Evolutionary conservation across 2,113 vertebrate species (phyloP).

Genomic region (Rhodinocichla rosea): DNA sequence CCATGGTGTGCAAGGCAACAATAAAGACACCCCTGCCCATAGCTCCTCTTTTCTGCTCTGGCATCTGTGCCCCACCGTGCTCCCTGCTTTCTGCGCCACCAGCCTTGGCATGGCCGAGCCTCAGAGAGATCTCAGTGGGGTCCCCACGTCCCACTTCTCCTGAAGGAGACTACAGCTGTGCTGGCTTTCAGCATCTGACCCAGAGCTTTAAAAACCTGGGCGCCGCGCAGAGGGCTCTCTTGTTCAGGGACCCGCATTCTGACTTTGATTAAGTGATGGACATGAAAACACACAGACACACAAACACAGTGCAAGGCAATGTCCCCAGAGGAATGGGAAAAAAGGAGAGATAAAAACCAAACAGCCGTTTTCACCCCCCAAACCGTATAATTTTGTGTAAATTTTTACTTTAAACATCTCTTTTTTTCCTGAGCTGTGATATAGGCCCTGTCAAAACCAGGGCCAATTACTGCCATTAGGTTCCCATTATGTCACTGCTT

Average conservation of each 20-base stretch:
- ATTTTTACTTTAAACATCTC: conserved; percentile 94
- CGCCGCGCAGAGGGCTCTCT: not conserved
- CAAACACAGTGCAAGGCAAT: conserved; percentile 61
- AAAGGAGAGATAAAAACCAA: conserved; percentile 81
- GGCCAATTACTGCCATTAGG: conserved; percentile 99
- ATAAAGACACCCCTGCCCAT: not conserved
- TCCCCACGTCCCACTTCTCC: not conserved
- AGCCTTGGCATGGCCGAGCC: not conserved
- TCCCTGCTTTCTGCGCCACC: not conserved
- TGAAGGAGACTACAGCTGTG: not conserved
- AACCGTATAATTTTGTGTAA: conserved; percentile 99
- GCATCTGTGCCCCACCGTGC: rapidly evolving
- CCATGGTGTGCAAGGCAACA: not conserved
- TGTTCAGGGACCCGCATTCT: conserved; percentile 50
- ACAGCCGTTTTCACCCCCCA: conserved; percentile 88
- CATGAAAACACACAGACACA: conserved; percentile 60
- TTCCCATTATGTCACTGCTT: conserved; percentile 97
- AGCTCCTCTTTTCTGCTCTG: not conserved
- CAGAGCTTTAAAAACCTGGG: not conserved
- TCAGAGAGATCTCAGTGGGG: not conserved
- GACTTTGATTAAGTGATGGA: conserved; percentile 65
- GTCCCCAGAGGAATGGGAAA: conserved; percentile 54
- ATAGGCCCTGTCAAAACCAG: conserved; percentile 98
- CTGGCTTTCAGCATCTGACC: not conserved
- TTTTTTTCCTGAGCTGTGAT: conserved; percentile 95